Conservation (phyloP, 2,888 invertebrate species). For the Pyralis farinalis region DNA sequence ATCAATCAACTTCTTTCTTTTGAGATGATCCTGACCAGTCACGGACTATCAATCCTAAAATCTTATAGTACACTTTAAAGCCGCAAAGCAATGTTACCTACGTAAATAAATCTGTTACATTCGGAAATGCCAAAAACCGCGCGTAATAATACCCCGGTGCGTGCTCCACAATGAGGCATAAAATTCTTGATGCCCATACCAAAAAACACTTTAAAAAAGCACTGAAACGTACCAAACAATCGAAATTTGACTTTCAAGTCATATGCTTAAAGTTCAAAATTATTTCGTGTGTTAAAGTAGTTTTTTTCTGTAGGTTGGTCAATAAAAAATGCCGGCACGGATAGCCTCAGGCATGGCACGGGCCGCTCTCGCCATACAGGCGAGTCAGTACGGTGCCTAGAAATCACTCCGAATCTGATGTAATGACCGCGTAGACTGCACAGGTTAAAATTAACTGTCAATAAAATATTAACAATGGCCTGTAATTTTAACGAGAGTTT, state of each 20-base stretch:
- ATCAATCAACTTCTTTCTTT: too few relatives aligned
- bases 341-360: slow-evolving; percentile 36
- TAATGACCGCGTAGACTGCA: slow-evolving; percentile 15
- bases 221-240: slow-evolving; percentile 4
- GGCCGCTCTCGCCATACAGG: slow-evolving; percentile 26
- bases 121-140: slow-evolving; percentile 19
- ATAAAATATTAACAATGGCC: slow-evolving; percentile 21
- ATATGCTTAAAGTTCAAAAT: slow-evolving; percentile 11
- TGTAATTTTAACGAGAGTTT: slow-evolving; percentile 5
- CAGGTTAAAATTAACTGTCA: slow-evolving; percentile 24
- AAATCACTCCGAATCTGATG: slow-evolving; percentile 22
- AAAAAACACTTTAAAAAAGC: slow-evolving; percentile 26
- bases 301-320: slow-evolving; percentile 17
- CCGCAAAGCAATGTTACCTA: slow-evolving; percentile 6
- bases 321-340: slow-evolving; percentile 21
- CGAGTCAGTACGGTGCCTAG: slow-evolving; percentile 18
- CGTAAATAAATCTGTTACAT: slow-evolving; percentile 22
- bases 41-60: too few relatives aligned
- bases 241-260: slow-evolving; percentile 8
- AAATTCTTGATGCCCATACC: slow-evolving; percentile 29
- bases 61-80: background rate
- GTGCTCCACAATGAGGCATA: slow-evolving; percentile 34
- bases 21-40: background rate
- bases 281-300: background rate
- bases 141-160: slow-evolving; percentile 32